Evolutionary conservation across 2,113 vertebrate species (phyloP).

Genomic region (Chitala chitala): DNA sequence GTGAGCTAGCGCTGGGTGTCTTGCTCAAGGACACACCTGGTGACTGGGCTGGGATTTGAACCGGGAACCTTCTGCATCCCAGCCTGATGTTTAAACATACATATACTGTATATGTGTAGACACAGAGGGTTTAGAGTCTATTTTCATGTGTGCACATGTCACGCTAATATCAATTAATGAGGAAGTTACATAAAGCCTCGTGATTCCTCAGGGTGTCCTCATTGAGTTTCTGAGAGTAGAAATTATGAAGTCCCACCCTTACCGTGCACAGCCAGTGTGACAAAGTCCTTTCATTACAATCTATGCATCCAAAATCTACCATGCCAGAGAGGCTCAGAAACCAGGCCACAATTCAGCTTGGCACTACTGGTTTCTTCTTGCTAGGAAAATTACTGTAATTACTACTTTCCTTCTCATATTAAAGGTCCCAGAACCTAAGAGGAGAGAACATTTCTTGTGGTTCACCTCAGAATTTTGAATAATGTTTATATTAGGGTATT

Average conservation of each 20-base stretch:
- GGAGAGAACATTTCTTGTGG: neutral
- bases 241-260: constrained; percentile 5
- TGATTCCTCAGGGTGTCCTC: constrained; percentile 16
- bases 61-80: too few species aligned
- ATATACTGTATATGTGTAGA: too few species aligned
- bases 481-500: neutral
- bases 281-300: constrained; percentile 16
- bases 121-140: too few species aligned
- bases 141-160: neutral
- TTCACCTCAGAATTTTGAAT: neutral
- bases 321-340: neutral
- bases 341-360: neutral
- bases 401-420: neutral
- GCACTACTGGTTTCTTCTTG: neutral
- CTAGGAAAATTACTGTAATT: neutral
- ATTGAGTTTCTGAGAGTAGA: constrained; percentile 21
- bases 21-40: too few species aligned
- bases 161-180: constrained; percentile 30
- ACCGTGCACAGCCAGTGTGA: constrained; percentile 3
- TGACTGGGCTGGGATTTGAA: too few species aligned
- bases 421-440: neutral
- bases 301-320: constrained; percentile 16
- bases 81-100: too few species aligned
- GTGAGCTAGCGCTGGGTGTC: too few species aligned
- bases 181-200: constrained; percentile 10